phyloP scores from a whole-genome alignment of 2,888 invertebrate species.

The Pseudanteris insignis region DNA sequence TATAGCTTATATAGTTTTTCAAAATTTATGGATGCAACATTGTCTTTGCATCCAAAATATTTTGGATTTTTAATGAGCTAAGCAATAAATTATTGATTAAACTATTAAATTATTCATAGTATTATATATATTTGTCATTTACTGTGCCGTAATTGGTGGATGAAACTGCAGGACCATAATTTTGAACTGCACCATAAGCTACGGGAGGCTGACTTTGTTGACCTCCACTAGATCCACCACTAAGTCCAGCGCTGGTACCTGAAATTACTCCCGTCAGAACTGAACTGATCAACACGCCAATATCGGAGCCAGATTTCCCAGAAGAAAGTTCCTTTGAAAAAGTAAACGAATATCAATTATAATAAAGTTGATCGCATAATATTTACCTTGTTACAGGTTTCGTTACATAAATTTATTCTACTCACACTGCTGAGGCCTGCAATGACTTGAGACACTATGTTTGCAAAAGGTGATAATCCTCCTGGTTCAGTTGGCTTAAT shows the following conservation, averaged over 20 bases:
- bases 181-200: slow-evolving; percentile 21
- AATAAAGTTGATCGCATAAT: too few species aligned
- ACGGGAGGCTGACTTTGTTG: not conserved
- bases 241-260: slow-evolving; percentile 59
- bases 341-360: too few species aligned
- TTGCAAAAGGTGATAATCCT: slow-evolving; percentile 55
- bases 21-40: too few species aligned
- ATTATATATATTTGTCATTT: too few species aligned
- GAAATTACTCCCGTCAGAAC: slow-evolving; percentile 58
- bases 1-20: too few species aligned
- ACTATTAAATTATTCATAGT: too few species aligned
- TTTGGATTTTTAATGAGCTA: too few species aligned
- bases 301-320: slow-evolving; percentile 48
- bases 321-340: slow-evolving; percentile 51
- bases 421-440: slow-evolving; percentile 59
- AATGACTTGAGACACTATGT: slow-evolving; percentile 53
- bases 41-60: too few species aligned
- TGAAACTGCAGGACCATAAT: slow-evolving; percentile 36
- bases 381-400: too few species aligned
- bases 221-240: slow-evolving; percentile 46
- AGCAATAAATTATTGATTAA: too few species aligned
- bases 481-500: slow-evolving; percentile 56
- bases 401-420: too few species aligned
- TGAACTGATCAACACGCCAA: slow-evolving; percentile 54
- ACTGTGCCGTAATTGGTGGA: slow-evolving; percentile 28